Percentiles rank a stretch among this genome's conserved stretches.
These are phyloP conservation scores for Bombus superbus DNA, from an alignment of 1,140 invertebrate species.

Conservation along the genomic window DNA sequence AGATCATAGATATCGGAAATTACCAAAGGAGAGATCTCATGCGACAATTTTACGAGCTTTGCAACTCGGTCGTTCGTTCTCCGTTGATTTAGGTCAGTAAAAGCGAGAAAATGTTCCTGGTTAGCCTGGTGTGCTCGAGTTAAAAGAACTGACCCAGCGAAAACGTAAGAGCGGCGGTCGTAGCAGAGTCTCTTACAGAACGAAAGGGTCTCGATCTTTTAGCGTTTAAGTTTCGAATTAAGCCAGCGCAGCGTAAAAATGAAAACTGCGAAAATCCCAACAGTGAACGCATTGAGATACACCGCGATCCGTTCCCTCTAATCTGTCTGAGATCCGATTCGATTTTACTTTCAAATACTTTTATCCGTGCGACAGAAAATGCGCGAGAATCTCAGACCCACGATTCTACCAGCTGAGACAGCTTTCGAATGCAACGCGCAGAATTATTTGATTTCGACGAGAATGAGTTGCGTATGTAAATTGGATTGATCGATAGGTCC, in stretches of 20 bases:
- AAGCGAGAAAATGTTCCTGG: constrained; percentile 27
- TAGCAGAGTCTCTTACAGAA: not conserved
- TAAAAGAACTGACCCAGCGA: constrained; percentile 25
- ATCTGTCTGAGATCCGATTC: not conserved
- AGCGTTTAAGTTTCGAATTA: not conserved
- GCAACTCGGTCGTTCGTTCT: constrained; percentile 17
- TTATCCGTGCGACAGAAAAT: too few species aligned
- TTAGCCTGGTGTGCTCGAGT: constrained; percentile 13
- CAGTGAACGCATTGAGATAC: not conserved
- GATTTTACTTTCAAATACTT: not conserved
- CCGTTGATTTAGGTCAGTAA: constrained; percentile 34
- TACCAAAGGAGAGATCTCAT: constrained; percentile 9
- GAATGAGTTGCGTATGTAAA: too few species aligned
- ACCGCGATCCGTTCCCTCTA: too few species aligned
- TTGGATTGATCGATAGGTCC: too few species aligned
- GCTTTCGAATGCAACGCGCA: not conserved
- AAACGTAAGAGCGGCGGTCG: constrained; percentile 9
- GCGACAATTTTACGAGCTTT: constrained; percentile 28
- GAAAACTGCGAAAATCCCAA: not conserved
- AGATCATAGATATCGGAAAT: constrained; percentile 24
- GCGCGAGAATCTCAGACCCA: too few species aligned
- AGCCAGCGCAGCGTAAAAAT: not conserved
- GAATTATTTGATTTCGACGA: not conserved
- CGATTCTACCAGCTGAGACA: too few species aligned
- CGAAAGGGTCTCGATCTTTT: not conserved